A percentile compares a stretch with the other conserved stretches of the same genome.
phyloP scores from a whole-genome alignment of 2,113 vertebrate species.

The Apodemus sylvaticus region DNA sequence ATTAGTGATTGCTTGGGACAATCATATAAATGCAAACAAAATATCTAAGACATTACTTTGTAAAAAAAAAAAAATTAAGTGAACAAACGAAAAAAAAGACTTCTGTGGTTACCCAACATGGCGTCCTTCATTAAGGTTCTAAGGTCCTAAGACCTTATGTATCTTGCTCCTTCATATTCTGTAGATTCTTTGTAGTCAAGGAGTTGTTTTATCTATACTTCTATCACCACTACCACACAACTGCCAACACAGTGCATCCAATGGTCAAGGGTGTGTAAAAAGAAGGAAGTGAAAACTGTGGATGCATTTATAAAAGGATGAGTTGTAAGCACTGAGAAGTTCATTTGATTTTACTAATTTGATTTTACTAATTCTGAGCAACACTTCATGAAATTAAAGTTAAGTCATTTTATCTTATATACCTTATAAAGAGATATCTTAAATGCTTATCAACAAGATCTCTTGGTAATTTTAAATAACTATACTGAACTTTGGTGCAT shows the following conservation, averaged over 20 bases:
- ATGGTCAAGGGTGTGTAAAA: not conserved
- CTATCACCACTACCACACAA: not conserved
- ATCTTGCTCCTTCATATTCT: not conserved
- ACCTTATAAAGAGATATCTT: not conserved
- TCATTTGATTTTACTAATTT: not conserved
- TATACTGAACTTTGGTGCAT: not conserved
- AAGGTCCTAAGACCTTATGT: not conserved
- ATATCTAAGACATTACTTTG: not conserved
- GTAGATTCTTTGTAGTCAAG: not conserved
- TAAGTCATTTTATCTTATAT: not conserved
- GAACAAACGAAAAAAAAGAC: no score
- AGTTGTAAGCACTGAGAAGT: not conserved
- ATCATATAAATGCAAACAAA: not conserved
- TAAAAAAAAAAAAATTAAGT: not conserved
- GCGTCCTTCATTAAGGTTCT: not conserved
- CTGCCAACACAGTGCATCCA: not conserved
- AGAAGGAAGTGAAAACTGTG: not conserved
- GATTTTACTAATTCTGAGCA: not conserved
- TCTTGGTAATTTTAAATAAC: not conserved
- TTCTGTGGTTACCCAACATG: not conserved
- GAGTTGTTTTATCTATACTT: not conserved
- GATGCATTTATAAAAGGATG: not conserved
- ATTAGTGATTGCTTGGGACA: not conserved
- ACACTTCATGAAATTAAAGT: conserved; percentile 28
- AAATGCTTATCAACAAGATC: not conserved